Base-by-base conservation (phyloP, 2,113 vertebrate species). In the Dromaius novaehollandiae region DNA sequence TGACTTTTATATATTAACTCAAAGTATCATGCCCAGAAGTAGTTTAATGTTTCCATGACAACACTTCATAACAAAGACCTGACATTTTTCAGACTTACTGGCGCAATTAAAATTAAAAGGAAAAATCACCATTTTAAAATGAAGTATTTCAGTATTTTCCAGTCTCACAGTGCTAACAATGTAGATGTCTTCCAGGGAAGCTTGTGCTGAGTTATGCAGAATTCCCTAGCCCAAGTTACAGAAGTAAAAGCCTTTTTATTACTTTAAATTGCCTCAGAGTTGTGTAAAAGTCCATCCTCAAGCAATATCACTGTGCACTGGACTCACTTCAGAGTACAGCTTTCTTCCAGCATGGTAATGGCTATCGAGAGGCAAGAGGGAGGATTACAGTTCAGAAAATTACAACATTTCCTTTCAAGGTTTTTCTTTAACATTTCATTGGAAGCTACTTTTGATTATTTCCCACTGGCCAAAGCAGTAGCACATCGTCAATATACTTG, bases 31-130 rank as follows among this genome's bases (percentile, higher is more conserved):
- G 20, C 21, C 40, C 70, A 3, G 94, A 88, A 64, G 38, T 40
- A 66, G 56, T 55, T 93, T 86, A 95, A 55, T 13, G 28, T 89
- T 97, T 93, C 93, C 91, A 82, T 38, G 84, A 91, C 9, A 91
- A 95, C 82, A 88, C 22, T 68, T 82, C 93, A 51, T 58, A 85
- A 70, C 2, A 9, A 86, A 96, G 74, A 40, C 58, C 63, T 60
- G 38, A 63, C 24, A 46, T 85, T 93, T 86, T 85, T 95, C 85
- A 82, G 73, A 83, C 73, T 75, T 79, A 82, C 56, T 73, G 69
- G 82, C 51, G 50, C 63, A n/a, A 76, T 77, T 26, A 50, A 58
- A 93, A 75, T 11, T 61, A n/a, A 87, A 93, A 63, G 22, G 36
- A 40, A 74, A 90, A 58, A 66, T n/a, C 3, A 25, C 20, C 64